Evolutionary conservation across 35 echinoderm and acorn worm genomes (phyloP).

Genomic region (Eucidaris tribuloides): DNA sequence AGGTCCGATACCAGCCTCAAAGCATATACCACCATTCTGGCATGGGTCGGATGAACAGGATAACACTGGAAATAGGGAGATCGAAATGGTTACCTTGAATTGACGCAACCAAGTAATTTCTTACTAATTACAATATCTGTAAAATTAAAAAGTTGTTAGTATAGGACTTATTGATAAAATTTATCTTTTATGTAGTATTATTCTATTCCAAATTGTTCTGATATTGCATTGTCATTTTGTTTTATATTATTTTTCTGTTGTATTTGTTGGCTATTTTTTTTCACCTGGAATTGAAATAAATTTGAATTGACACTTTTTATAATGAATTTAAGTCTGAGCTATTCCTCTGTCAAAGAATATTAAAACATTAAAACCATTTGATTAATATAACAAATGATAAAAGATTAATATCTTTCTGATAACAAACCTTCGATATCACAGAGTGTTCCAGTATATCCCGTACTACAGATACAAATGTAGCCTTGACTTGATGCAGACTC

Average conservation of each 20-base stretch:
- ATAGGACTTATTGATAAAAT: neutral
- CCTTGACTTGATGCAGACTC: neutral
- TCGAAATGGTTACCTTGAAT: neutral
- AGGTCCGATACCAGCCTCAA: neutral
- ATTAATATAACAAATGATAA: neutral
- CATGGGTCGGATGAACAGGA: constrained; percentile 1
- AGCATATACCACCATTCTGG: neutral
- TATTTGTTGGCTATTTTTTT: no score
- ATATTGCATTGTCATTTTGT: neutral
- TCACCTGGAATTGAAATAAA: no score
- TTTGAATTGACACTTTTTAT: neutral
- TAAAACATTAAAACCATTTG: neutral
- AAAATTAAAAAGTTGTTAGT: neutral
- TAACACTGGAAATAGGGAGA: neutral
- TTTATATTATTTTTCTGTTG: no score
- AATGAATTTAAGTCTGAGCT: neutral
- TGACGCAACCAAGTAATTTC: neutral
- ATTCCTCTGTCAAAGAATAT: neutral
- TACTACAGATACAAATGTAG: neutral
- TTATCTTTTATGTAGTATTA: no score
- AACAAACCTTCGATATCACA: neutral
- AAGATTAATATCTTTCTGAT: neutral
- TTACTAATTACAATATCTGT: neutral
- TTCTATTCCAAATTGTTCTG: neutral
- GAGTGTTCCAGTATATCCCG: neutral